Base-by-base conservation (phyloP, 2,888 invertebrate species). In the Cerastis leucographa region DNA sequence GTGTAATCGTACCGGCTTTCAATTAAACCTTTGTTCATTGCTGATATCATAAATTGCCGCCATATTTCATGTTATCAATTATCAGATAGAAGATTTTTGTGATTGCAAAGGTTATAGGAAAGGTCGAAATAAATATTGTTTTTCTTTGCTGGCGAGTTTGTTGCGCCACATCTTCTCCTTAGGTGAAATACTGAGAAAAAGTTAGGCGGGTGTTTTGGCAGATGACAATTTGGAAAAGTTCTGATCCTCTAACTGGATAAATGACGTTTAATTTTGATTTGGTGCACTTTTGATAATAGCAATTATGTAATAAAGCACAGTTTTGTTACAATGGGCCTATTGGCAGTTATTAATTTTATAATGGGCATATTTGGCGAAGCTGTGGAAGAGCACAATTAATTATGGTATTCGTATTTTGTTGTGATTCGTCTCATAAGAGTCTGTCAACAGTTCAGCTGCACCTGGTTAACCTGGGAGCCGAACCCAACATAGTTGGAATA, bases 21-120 rank as follows among this genome's bases (percentile, higher is more conserved):
- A 78, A 29, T 77, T 19, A 3, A 29, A 22, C 8, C 4, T 42
- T 78, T 69, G 22, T 35, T 25, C 5, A 19, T 77, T n/a, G 25
- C 35, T 46, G 25, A 40, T 77, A 79, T n/a, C 22, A n/a, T 7
- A 44, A 54, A 80, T 51, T 35, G 44, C 19, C 3, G n/a, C 35
- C 17, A 68, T 61, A 44, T 49, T 17, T 64, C n/a, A 64, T 49
- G 12, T 35, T 64, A 64, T 64, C 40, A n/a, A 3, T 49, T 59
- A 78, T 66, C 78, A 40, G 19, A 25, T 44, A n/a, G 14, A 29
- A 19, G 12, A 12, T 14, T 71, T 59, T 17, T 44, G 40, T 72
- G 1, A 46, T 42, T 40, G 5, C 7, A 25, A 35, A 49, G 46
- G 42, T 49, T 49, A n/a, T 8, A 78, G 68, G 29, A 56, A 59